Base-by-base conservation (phyloP, 1,140 invertebrate species). In the Brachionus asplanchnoidis region DNA sequence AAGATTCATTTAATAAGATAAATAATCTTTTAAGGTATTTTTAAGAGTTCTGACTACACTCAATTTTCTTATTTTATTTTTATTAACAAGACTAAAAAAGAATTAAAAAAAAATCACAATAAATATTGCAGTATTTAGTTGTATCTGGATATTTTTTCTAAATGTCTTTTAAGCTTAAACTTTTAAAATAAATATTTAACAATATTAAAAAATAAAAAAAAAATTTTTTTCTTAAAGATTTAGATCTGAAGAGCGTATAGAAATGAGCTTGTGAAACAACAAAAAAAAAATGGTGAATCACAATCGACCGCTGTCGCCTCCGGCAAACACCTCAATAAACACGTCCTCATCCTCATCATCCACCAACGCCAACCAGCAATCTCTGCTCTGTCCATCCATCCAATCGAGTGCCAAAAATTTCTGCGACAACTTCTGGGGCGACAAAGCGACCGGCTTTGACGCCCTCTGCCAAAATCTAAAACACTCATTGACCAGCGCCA, bases 361-460 rank as follows among this genome's bases (percentile, higher is more conserved):
- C 8, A 75, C 70, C 20, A 50, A 77, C 44, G 23, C 73, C 17
- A 23, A 73, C 32, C 36, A 73, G 40, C 36, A 73, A 20, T 42
- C 32, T n/a, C n/a, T 40, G 20, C 12, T 73, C 40, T 73, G 42
- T 42, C 20, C 66, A 0, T 6, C 14, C 36, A 77, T 9, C 26
- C 44, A 50, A 14, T 14, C 70, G 40, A 28, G n/a, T 28, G 2
- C 44, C 2, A 77, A 77, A 77, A 50, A 28, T 40, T 82, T 82
- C 20, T 42, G 50, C 23, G 79, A 82, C 11, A 82, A 82, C 32
- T 82, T 82, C 40, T 82, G 79, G 79, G 79, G 79, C 79, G 79
- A 82, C 36, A 42, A 44, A 26, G 42, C 42, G 6, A 82, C 56
- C 42, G 79, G 79, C 17, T 82, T 82, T 32, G 79, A 82, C 44